Evolutionary conservation across 1,140 invertebrate genomes (phyloP).

Genomic region (Lasioglossum baleicum): DNA sequence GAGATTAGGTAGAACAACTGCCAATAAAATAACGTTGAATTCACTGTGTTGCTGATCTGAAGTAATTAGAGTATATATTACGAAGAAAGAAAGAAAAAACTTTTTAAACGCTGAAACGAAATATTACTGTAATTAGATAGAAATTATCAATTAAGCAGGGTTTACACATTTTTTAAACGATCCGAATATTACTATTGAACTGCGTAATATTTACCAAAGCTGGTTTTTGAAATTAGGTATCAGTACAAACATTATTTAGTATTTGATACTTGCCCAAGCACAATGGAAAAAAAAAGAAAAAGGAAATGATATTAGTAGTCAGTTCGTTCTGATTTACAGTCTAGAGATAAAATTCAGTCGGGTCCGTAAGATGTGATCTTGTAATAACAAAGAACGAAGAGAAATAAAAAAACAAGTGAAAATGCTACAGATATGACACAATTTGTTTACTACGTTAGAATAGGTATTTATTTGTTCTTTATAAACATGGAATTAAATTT

Average conservation of each 20-base stretch:
- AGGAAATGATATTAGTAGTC: conserved; percentile 22
- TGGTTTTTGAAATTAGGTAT: conserved; percentile 40
- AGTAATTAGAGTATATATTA: conserved; percentile 23
- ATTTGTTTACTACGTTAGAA: conserved; percentile 41
- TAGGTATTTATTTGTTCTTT: conserved; percentile 45
- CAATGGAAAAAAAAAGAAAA: not conserved
- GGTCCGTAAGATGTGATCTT: not conserved
- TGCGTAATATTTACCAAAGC: conserved; percentile 42
- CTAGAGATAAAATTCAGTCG: conserved; percentile 13
- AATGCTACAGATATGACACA: conserved; percentile 29
- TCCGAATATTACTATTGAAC: conserved; percentile 26
- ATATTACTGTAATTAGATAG: conserved; percentile 50
- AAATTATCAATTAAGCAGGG: conserved; percentile 50
- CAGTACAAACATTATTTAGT: conserved; percentile 35
- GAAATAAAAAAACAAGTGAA: not conserved
- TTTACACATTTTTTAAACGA: conserved; percentile 60
- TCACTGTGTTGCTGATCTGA: conserved; percentile 41
- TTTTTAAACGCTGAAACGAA: conserved; percentile 31
- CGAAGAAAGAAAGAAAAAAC: not conserved
- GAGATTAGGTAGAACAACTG: conserved; percentile 64
- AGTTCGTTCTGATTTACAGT: conserved; percentile 13
- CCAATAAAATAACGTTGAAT: conserved; percentile 52
- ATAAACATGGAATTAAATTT: conserved; percentile 38
- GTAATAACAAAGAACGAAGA: not conserved
- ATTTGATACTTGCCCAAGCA: conserved; percentile 33